Percentiles rank a stretch among this genome's conserved stretches.
Evolutionary conservation across 2,797 vertebrate genomes (phyloP).

Genomic region (Muscicapa striata): DNA sequence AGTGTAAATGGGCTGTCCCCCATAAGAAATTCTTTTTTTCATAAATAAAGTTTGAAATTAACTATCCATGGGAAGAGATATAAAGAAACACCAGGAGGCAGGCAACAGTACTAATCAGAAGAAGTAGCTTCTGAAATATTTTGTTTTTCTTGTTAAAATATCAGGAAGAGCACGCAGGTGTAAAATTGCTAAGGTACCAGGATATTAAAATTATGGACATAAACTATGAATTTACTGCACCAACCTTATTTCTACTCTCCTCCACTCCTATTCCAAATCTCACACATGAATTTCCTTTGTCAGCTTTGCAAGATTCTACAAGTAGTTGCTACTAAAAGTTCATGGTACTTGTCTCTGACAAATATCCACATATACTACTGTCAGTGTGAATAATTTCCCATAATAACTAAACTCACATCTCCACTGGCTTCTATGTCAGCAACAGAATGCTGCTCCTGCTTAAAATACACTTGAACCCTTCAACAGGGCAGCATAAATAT

Average conservation of each 20-base stretch:
- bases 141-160: neutral
- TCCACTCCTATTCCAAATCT: neutral
- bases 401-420: neutral
- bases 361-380: neutral
- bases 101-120: neutral
- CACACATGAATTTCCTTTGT: neutral
- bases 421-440: neutral
- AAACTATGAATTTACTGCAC: neutral
- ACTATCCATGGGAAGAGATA: neutral
- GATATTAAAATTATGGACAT: neutral
- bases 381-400: neutral
- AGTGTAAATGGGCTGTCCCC: neutral
- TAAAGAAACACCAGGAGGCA: neutral
- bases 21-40: neutral
- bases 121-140: neutral
- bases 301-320: neutral
- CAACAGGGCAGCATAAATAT: neutral
- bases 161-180: neutral
- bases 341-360: neutral
- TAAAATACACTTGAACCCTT: neutral
- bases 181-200: neutral
- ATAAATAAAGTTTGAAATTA: neutral
- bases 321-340: neutral
- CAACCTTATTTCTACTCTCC: neutral
- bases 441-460: neutral